These are phyloP conservation scores for Chironomus tentans DNA, from an alignment of 2,888 invertebrate genomes.

Conservation along the genomic window DNA sequence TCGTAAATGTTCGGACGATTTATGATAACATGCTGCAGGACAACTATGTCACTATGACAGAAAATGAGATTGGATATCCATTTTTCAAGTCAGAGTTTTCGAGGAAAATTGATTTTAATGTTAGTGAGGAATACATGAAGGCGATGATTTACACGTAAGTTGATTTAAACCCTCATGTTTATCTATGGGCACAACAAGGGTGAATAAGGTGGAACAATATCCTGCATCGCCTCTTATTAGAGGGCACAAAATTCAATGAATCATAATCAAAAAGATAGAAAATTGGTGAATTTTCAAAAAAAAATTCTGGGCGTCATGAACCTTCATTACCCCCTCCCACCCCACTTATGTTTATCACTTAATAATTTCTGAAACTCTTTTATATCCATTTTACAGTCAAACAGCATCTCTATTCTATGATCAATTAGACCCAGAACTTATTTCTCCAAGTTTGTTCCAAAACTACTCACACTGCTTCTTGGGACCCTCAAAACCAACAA, in stretches of 20 bases:
- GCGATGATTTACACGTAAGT: constrained; percentile 14
- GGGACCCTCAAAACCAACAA: neutral
- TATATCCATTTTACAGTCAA: neutral
- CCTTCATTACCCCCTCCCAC: too few species aligned
- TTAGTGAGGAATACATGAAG: constrained; percentile 7
- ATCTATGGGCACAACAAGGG: too few species aligned
- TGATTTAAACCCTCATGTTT: neutral
- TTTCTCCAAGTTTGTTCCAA: neutral
- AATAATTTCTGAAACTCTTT: too few species aligned
- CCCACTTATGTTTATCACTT: neutral
- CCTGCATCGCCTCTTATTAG: too few species aligned
- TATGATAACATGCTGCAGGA: constrained; percentile 1
- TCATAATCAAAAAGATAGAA: too few species aligned
- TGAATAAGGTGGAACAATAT: too few species aligned
- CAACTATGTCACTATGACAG: neutral
- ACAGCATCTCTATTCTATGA: constrained; percentile 21
- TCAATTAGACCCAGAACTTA: neutral
- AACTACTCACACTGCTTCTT: constrained; percentile 20
- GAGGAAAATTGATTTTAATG: neutral
- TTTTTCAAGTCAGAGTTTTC: constrained; percentile 8
- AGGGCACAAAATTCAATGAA: too few species aligned
- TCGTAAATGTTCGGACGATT: neutral
- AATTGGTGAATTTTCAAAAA: too few species aligned
- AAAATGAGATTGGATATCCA: constrained; percentile 12
- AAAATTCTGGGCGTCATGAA: too few species aligned